Base-by-base conservation (phyloP, 1,140 invertebrate genomes). In the Lethrus apterus region DNA sequence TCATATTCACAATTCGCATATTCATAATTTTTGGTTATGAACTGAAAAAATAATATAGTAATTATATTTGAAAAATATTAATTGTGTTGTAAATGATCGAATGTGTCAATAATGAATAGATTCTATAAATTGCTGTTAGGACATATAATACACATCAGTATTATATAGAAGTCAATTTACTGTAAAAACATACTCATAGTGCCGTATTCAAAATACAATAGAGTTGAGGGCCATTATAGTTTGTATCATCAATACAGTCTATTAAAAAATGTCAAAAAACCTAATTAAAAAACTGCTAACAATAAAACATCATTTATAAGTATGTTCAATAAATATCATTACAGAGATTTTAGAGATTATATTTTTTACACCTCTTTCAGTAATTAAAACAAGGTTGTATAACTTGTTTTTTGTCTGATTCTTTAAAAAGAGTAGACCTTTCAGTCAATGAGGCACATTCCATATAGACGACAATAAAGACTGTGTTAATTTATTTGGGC, bases 381-480 rank as follows among this genome's bases (percentile, higher is more conserved):
- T 53, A 46, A 53, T 52, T 52, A 49, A 52, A 50, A 52, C 42
- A 35, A 23, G 51, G 42, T 33, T 50, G 48, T 50, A 50, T 53
- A 50, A 53, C 47, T 46, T 46, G 43, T 24, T 31, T 45, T 52
- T 44, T 47, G 11, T 29, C 7, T 26, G 30, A 14, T 26, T 48
- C 34, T 34, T 9, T 5, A 15, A 18, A 31, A 2, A 19, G 9
- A 15, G 21, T 32, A 10, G 17, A 31, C 24, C 42, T n/a, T n/a
- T n/a, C n/a, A n/a, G n/a, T n/a, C n/a, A n/a, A n/a, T n/a, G n/a
- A n/a, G n/a, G n/a, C n/a, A n/a, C n/a, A n/a, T n/a, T n/a, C n/a
- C n/a, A n/a, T n/a, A n/a, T n/a, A n/a, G n/a, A n/a, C n/a, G n/a
- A n/a, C n/a, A n/a, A n/a, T n/a, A n/a, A n/a, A n/a, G n/a, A n/a